phyloP scores from a whole-genome alignment of 2,797 vertebrate species.

The Diplodus sargus region DNA sequence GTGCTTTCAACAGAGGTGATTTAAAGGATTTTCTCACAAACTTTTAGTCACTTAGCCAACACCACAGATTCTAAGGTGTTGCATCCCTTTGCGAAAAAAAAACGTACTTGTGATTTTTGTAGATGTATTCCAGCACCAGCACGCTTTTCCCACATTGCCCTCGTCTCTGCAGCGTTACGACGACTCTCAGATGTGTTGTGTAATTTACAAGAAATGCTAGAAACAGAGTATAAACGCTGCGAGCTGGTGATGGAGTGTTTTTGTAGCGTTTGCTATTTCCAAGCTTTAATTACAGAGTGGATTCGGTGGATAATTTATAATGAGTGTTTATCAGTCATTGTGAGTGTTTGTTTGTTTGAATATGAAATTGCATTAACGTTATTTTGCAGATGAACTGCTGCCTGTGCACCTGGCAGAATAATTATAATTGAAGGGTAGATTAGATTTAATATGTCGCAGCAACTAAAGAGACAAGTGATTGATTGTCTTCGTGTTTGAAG shows the following conservation, averaged over 20 bases:
- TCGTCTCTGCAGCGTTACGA: slow-evolving; percentile 7
- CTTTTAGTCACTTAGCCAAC: slow-evolving; percentile 20
- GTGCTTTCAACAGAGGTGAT: slow-evolving; percentile 22
- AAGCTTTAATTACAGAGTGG: slow-evolving; percentile 61
- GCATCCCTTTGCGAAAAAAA: slow-evolving; percentile 13
- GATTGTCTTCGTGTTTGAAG: slow-evolving; percentile 41
- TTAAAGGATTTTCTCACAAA: slow-evolving; percentile 42
- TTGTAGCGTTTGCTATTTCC: slow-evolving; percentile 24
- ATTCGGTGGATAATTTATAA: slow-evolving; percentile 55
- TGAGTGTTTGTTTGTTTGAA: slow-evolving; percentile 50
- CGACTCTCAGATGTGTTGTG: slow-evolving; percentile 4
- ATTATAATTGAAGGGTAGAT: slow-evolving; percentile 55
- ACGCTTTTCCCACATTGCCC: slow-evolving; percentile 12
- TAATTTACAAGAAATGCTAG: slow-evolving; percentile 33
- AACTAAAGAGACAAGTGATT: slow-evolving; percentile 37
- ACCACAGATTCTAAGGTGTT: slow-evolving; percentile 16
- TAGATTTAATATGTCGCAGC: slow-evolving; percentile 28
- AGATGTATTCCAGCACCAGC: background rate
- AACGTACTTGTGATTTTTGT: slow-evolving; percentile 25
- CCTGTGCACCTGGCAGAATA: slow-evolving; percentile 37
- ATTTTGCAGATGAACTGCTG: slow-evolving; percentile 39
- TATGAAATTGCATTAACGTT: slow-evolving; percentile 45
- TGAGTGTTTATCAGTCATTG: slow-evolving; percentile 44
- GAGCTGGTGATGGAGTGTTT: slow-evolving; percentile 31
- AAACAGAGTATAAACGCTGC: slow-evolving; percentile 23